These are phyloP conservation scores for Myotis findleyi DNA, from an alignment of 2,797 vertebrate species.

Conservation along the genomic window DNA sequence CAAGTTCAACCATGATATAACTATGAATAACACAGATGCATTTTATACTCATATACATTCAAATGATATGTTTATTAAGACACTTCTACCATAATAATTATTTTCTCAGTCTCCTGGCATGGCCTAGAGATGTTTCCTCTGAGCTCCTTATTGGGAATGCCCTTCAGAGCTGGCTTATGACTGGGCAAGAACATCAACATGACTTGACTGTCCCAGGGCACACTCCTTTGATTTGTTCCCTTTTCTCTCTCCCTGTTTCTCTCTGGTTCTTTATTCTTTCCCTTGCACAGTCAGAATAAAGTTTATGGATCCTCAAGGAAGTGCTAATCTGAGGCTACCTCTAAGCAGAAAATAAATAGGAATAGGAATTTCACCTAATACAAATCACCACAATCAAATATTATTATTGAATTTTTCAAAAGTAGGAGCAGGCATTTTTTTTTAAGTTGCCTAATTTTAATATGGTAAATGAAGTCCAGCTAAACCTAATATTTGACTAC, in stretches of 20 bases:
- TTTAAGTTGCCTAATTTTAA: not conserved
- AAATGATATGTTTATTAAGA: not conserved
- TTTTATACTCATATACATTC: not conserved
- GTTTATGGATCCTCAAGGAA: not conserved
- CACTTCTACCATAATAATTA: not conserved
- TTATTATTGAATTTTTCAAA: not conserved
- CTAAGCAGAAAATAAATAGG: not conserved
- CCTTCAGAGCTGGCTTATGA: not conserved
- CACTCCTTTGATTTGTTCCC: not conserved
- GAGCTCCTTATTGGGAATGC: not conserved
- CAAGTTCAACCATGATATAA: not conserved
- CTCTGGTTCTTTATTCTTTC: not conserved
- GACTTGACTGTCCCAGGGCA: not conserved
- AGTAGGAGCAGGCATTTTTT: not conserved
- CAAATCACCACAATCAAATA: not conserved
- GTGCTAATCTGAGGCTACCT: not conserved
- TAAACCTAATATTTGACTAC: not conserved
- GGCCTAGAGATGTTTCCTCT: not conserved
- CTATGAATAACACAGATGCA: not conserved
- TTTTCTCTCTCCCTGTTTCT: not conserved
- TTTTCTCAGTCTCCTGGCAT: not conserved
- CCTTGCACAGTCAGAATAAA: not conserved
- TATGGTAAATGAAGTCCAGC: not conserved
- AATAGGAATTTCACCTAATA: not conserved
- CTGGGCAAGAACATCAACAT: not conserved